Evolutionary conservation across 2,888 invertebrate species (phyloP).

Genomic region (Eupithecia inturbata): DNA sequence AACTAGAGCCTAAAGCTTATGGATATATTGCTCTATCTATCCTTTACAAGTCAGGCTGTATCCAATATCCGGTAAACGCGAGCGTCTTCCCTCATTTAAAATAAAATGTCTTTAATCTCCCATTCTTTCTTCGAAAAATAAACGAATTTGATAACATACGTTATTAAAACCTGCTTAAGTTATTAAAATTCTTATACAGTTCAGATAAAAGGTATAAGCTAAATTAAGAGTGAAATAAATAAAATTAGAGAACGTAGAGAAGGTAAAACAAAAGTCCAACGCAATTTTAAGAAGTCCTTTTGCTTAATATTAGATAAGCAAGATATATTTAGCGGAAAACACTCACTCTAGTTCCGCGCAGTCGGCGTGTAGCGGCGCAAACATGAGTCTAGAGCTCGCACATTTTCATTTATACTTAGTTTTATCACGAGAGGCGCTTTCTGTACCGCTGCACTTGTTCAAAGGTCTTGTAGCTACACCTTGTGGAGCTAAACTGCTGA

Average conservation of each 20-base stretch:
- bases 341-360: constrained; percentile 31
- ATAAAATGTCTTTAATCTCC: neutral
- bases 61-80: constrained; percentile 6
- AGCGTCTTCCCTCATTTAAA: neutral
- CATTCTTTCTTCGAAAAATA: neutral
- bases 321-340: constrained; percentile 24
- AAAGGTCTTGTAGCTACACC: constrained; percentile 39
- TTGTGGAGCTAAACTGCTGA: constrained; percentile 17
- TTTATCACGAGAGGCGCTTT: constrained; percentile 37
- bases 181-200: neutral
- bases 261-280: constrained; percentile 18
- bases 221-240: neutral
- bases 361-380: constrained; percentile 24
- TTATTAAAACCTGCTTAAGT: neutral
- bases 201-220: neutral
- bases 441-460: constrained; percentile 25
- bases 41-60: neutral
- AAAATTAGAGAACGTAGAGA: constrained; percentile 4
- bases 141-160: neutral
- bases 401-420: constrained; percentile 32
- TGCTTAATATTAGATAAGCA: constrained; percentile 33
- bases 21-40: constrained; percentile 4
- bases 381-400: constrained; percentile 21
- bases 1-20: constrained; percentile 22
- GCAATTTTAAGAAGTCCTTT: constrained; percentile 24